phyloP scores from a whole-genome alignment of 35 echinoderm and acorn worm species.

The Stichopus chloronotus region DNA sequence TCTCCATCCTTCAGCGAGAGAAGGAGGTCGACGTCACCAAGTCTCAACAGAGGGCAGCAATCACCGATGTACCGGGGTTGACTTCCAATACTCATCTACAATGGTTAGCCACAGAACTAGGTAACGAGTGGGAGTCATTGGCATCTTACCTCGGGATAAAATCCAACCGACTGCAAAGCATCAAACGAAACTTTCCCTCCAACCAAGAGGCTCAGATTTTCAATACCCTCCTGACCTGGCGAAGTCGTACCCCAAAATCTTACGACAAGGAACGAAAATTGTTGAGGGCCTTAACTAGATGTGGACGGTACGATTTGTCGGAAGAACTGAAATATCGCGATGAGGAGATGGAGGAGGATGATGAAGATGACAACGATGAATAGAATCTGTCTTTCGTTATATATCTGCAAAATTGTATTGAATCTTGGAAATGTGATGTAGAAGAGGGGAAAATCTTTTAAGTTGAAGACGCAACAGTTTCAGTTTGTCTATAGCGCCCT shows the following conservation, averaged over 20 bases:
- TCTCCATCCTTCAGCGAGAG: slow-evolving; percentile 13
- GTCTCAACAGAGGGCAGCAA: background rate
- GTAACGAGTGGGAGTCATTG: slow-evolving; percentile 93
- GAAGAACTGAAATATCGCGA: slow-evolving; percentile 87
- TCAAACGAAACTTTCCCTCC: slow-evolving; percentile 77
- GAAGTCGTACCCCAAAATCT: slow-evolving; percentile 74
- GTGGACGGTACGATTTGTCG: slow-evolving; percentile 88
- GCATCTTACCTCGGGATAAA: slow-evolving; percentile 82
- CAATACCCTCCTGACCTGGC: slow-evolving; percentile 89
- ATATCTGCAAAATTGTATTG: too few species aligned
- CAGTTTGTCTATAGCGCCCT: too few species aligned
- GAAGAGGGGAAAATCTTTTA: too few species aligned
- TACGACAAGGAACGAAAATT: slow-evolving; percentile 91
- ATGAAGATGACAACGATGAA: slow-evolving; percentile 29
- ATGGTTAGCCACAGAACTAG: slow-evolving; percentile 86
- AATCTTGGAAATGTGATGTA: too few species aligned
- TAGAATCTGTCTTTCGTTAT: background rate
- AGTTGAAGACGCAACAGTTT: too few species aligned
- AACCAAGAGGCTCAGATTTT: slow-evolving; percentile 72
- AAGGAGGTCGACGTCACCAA: slow-evolving; percentile 1
- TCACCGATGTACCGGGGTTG: slow-evolving; percentile 37
- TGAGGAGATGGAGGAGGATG: slow-evolving; percentile 33
- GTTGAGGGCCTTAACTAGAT: slow-evolving; percentile 62
- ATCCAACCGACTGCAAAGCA: slow-evolving; percentile 92
- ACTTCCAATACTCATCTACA: slow-evolving; percentile 79